phyloP scores from a whole-genome alignment of 2,797 vertebrate species.

The Enteromius radiatus region DNA sequence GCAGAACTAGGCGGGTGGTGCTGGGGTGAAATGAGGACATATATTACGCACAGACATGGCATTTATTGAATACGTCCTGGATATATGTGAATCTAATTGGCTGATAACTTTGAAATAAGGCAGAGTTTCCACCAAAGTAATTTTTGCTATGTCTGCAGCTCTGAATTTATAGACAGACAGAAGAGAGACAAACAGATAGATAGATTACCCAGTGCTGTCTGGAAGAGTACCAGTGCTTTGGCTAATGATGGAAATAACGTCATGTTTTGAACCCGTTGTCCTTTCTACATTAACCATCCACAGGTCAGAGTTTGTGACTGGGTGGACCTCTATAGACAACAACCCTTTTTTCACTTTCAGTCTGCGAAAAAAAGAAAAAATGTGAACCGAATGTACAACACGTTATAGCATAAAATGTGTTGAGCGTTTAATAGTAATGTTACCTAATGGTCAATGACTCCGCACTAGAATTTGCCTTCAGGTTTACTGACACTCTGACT shows the following conservation, averaged over 20 bases:
- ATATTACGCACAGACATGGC: background rate
- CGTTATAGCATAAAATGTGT: background rate
- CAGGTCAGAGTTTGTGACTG: conserved; percentile 65
- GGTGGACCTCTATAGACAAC: conserved; percentile 70
- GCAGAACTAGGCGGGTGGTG: background rate
- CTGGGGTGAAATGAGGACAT: background rate
- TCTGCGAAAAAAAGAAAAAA: conserved; percentile 55
- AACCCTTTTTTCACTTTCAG: conserved; percentile 76
- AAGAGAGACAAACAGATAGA: background rate
- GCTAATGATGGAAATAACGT: conserved; percentile 73
- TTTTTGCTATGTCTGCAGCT: background rate
- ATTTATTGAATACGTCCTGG: background rate
- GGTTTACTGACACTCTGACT: conserved; percentile 69
- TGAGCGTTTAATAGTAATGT: background rate
- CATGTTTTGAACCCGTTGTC: conserved; percentile 70
- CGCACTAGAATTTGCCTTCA: conserved; percentile 71
- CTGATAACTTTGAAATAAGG: background rate
- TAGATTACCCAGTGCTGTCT: conserved; percentile 53
- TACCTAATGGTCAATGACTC: conserved; percentile 75
- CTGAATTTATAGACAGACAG: background rate
- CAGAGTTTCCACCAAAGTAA: no score
- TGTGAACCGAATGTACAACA: background rate
- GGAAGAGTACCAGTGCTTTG: conserved; percentile 59
- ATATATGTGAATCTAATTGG: background rate
- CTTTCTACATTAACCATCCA: conserved; percentile 75